phyloP scores from a whole-genome alignment of 2,797 vertebrate species.

The Chaunax sp. region DNA sequence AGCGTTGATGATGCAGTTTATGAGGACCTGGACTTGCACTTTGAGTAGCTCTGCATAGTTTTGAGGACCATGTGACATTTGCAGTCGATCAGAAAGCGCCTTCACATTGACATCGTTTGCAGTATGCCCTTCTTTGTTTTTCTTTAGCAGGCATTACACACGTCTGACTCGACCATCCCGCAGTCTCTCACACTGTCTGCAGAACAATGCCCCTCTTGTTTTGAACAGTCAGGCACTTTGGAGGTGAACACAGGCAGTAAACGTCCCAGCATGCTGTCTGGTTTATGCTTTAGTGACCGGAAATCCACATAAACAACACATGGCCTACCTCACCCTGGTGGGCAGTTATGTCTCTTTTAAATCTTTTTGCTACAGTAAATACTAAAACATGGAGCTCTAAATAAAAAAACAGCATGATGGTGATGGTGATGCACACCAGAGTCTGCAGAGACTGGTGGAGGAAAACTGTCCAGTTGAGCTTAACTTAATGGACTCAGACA shows the following conservation, averaged over 20 bases:
- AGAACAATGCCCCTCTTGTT: conserved; percentile 53
- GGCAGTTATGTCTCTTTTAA: conserved; percentile 15
- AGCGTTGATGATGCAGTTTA: too few species aligned
- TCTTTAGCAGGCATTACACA: too few species aligned
- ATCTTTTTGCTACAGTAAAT: conserved; percentile 44
- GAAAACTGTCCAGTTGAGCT: background rate
- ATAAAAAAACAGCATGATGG: background rate
- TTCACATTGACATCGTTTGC: background rate
- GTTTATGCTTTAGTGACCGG: conserved; percentile 46
- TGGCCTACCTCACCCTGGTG: conserved; percentile 17
- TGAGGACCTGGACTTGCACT: too few species aligned
- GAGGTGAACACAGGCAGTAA: conserved; percentile 46
- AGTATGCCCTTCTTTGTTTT: conserved; percentile 1
- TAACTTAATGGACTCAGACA: conserved; percentile 53
- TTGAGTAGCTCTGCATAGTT: too few species aligned
- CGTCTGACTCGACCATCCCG: too few species aligned
- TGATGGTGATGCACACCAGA: background rate
- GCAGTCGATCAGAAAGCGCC: background rate
- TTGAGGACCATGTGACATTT: too few species aligned
- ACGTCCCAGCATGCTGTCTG: conserved; percentile 50
- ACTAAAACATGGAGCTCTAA: conserved; percentile 3
- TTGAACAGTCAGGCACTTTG: conserved; percentile 31
- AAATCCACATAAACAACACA: conserved; percentile 71
- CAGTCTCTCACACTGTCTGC: conserved; percentile 8
- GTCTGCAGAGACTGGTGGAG: background rate